Evolutionary conservation across 1,140 invertebrate species (phyloP).

Genomic region (Hylaeus anthracinus): DNA sequence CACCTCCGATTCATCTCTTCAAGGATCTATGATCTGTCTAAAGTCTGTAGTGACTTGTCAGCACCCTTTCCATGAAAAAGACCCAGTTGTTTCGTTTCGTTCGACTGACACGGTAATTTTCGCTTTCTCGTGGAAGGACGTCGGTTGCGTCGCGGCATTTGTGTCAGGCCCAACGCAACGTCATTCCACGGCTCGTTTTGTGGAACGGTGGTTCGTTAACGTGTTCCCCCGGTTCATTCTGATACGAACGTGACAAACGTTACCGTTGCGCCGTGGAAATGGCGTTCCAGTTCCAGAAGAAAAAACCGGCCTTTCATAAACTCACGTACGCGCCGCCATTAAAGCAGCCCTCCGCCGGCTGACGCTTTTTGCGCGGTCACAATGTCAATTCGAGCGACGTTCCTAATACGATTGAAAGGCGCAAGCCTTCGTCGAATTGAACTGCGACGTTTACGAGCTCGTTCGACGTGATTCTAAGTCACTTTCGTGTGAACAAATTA

Average conservation of each 20-base stretch:
- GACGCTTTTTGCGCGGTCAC: conserved; percentile 48
- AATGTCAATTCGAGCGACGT: conserved; percentile 47
- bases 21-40: too few species aligned
- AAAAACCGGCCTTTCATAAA: conserved; percentile 59
- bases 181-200: conserved; percentile 35
- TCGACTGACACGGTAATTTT: conserved; percentile 23
- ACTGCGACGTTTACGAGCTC: conserved; percentile 43
- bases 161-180: conserved; percentile 13
- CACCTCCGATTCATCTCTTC: too few species aligned
- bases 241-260: conserved; percentile 65
- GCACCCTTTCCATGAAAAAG: background rate
- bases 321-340: conserved; percentile 27
- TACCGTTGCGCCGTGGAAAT: conserved; percentile 65
- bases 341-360: conserved; percentile 27
- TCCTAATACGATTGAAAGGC: conserved; percentile 6
- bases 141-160: conserved; percentile 29
- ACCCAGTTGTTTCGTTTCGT: background rate
- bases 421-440: conserved; percentile 22
- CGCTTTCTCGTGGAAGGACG: conserved; percentile 51
- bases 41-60: background rate
- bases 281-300: conserved; percentile 57
- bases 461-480: conserved; percentile 42
- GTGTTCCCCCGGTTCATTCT: conserved; percentile 52
- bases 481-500: conserved; percentile 43
- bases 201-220: conserved; percentile 55